Evolutionary conservation across 2,113 vertebrate species (phyloP).

Genomic region (Crocuta crocuta): DNA sequence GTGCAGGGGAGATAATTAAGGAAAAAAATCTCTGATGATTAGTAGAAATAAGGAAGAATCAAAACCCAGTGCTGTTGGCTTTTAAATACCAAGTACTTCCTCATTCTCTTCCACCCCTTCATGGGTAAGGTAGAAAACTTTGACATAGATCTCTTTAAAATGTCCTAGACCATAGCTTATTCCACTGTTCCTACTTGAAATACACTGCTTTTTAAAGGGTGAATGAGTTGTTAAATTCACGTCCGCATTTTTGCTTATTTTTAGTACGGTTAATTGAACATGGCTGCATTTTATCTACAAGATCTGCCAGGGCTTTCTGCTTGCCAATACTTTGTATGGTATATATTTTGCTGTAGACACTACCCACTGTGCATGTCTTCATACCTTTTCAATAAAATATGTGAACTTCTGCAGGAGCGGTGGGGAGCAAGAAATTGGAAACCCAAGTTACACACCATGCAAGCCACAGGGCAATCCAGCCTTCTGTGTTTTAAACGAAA

Average conservation of each 20-base stretch:
- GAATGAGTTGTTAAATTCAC: background rate
- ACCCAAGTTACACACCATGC: slow-evolving; percentile 73
- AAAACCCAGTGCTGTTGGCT: background rate
- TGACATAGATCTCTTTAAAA: background rate
- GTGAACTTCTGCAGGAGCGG: slow-evolving; percentile 41
- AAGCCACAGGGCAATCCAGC: slow-evolving; percentile 61
- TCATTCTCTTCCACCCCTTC: background rate
- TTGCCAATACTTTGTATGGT: slow-evolving; percentile 61
- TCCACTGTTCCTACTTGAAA: background rate
- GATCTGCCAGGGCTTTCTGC: slow-evolving; percentile 47
- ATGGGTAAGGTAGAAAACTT: background rate
- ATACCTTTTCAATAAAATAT: slow-evolving; percentile 81
- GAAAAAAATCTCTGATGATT: background rate
- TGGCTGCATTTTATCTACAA: slow-evolving; percentile 64
- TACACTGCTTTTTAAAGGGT: background rate
- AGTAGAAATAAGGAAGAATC: background rate
- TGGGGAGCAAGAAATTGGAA: slow-evolving; percentile 65
- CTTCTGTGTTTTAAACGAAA: slow-evolving; percentile 72
- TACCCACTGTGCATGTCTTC: slow-evolving; percentile 35
- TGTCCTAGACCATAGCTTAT: background rate
- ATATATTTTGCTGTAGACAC: slow-evolving; percentile 50
- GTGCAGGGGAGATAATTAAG: background rate
- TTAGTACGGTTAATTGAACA: slow-evolving; percentile 67
- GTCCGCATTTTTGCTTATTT: slow-evolving; percentile 72
- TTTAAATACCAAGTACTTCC: background rate